Conservation (phyloP, 2,113 vertebrate genomes). For the Upupa epops region DNA sequence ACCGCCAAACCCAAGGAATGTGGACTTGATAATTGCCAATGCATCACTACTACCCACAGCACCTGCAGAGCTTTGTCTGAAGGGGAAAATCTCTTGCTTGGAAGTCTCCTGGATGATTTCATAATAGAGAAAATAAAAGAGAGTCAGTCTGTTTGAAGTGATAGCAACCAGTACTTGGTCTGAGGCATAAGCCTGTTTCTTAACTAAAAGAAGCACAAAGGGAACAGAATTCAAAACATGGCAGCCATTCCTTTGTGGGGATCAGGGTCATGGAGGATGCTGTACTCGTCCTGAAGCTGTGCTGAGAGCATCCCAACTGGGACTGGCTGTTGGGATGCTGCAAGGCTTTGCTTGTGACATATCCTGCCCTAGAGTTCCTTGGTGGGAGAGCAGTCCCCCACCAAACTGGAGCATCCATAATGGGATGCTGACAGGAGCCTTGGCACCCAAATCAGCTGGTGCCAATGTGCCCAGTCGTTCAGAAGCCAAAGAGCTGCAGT, state of each 20-base stretch:
- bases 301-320: neutral
- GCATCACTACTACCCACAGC: neutral
- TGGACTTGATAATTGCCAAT: neutral
- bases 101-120: neutral
- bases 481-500: neutral
- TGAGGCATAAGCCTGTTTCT: neutral
- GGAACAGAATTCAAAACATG: neutral
- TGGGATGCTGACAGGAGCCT: accelerated
- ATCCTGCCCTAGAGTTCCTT: neutral
- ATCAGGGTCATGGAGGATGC: neutral
- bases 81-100: neutral
- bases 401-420: accelerated
- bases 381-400: accelerated
- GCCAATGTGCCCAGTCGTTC: accelerated
- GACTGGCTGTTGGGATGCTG: no score
- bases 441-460: accelerated
- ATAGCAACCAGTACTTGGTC: neutral
- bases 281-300: neutral
- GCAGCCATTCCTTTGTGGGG: neutral
- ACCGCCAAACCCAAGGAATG: accelerated
- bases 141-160: neutral
- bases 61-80: neutral
- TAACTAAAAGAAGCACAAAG: neutral
- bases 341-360: accelerated
- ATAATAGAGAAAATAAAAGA: neutral